Evolutionary conservation across 2,888 invertebrate species (phyloP), one percentile per base, ranked within the genome.

Genomic region (Chrysolina americana): DNA sequence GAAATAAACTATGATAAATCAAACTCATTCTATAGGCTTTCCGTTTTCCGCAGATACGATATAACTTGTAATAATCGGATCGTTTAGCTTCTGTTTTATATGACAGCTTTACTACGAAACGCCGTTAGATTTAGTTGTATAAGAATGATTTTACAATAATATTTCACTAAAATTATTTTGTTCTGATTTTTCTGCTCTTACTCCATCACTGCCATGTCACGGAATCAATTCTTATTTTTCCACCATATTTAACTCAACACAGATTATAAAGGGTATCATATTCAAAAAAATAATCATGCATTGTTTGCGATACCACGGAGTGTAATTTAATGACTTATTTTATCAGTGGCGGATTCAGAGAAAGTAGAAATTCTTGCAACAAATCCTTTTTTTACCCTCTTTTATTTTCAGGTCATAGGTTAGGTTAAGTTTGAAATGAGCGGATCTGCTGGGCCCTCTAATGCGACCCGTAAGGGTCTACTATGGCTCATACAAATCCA

Each of bases 1-100:
- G 81, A 82, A 82, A 80, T 69, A 65, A 64, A 63, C 41, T 23
- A 48, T 64, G 71, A 81, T 82, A 82, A 82, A 82, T 82, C 82
- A 82, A 41, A 65, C 47, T 59, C 59, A 59, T 59, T 59, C 59
- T 59, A 59, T 59, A 36, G 23, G 28, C 59, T 59, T 59, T 59
- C 28, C 17, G 59, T 59, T 59, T 59, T 59, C 59, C 59, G 59
- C 23, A 36, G 28, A 28, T 59, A n/a, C 23, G 59, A 28, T 59
- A 59, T 28, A 59, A 59, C 59, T 59, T 36, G 59, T 59, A 28
- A 59, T 17, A 36, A 59, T 59, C 59, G 36, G 36, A 59, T 59
- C 59, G 59, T 59, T 59, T 17, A 36, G 59, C 59, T 59, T 59
- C 59, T 36, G 59, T 59, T 59, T 59, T 59, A 59, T 59, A 59